A percentile compares a stretch with the other conserved stretches of the same genome.
These are phyloP conservation scores for Leucoptera coffeella DNA, from an alignment of 2,888 invertebrate genomes.

Conservation along the genomic window DNA sequence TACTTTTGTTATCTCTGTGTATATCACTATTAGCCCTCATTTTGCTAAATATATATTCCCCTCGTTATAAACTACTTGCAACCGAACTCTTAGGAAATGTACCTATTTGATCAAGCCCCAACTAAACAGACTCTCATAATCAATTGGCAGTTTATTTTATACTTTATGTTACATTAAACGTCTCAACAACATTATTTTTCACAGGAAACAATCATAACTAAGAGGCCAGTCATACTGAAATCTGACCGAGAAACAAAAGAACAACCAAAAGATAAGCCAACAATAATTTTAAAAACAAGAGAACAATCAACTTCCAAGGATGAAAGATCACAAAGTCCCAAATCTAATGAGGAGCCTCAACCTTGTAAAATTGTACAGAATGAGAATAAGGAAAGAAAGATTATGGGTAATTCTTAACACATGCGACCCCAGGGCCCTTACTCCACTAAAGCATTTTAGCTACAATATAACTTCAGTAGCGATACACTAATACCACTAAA, in stretches of 20 bases:
- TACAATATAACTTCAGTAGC: no score
- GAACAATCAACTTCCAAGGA: slow-evolving; percentile 50
- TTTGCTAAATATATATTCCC: slow-evolving; percentile 1
- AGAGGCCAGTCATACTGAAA: slow-evolving; percentile 39
- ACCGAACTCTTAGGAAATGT: no score
- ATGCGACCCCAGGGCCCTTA: no score
- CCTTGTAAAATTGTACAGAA: slow-evolving; percentile 42
- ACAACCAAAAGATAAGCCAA: slow-evolving; percentile 50
- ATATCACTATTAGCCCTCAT: not conserved
- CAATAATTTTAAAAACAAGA: slow-evolving; percentile 62
- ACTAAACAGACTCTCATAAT: no score
- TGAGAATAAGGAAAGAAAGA: slow-evolving; percentile 44
- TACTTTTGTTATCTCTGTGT: not conserved
- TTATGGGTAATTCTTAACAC: slow-evolving; percentile 19
- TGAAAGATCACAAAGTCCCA: slow-evolving; percentile 58
- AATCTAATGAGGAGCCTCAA: slow-evolving; percentile 29
- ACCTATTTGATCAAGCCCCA: not conserved
- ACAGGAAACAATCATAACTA: slow-evolving; percentile 24
- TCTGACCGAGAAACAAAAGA: slow-evolving; percentile 39
- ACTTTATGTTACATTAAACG: no score
- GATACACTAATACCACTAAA: no score
- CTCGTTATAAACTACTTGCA: no score
- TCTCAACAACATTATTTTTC: slow-evolving; percentile 9
- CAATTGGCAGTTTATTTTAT: no score
- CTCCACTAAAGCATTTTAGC: no score